phyloP scores from a whole-genome alignment of 2,888 invertebrate genomes.

The Drosophila sordidula region DNA sequence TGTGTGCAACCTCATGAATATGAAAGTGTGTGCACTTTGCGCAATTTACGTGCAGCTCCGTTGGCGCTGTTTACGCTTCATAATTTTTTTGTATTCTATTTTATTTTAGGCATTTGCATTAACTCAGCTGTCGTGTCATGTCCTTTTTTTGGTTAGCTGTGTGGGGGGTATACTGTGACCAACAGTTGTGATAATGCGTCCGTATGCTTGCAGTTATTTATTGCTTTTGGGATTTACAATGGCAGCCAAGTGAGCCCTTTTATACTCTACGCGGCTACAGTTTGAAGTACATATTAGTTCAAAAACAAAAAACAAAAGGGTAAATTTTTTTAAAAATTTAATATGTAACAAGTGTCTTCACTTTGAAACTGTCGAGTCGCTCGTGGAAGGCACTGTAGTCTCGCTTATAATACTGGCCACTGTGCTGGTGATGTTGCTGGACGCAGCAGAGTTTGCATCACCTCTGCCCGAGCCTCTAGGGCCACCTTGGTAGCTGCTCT shows the following conservation, averaged over 20 bases:
- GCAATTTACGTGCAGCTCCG: constrained; percentile 47
- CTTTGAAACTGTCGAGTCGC: background rate
- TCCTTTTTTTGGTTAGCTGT: constrained; percentile 25
- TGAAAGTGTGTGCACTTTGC: constrained; percentile 37
- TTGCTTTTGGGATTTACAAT: constrained; percentile 34
- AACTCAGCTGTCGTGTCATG: constrained; percentile 23
- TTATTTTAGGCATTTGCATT: constrained; percentile 43
- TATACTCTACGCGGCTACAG: background rate
- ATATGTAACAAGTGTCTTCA: too few relatives aligned
- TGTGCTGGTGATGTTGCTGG: background rate
- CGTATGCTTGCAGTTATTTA: constrained; percentile 41
- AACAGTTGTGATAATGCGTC: constrained; percentile 24
- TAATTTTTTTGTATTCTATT: constrained; percentile 41
- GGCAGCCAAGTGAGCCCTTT: constrained; percentile 12
- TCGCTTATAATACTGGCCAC: background rate
- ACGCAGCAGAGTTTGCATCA: background rate
- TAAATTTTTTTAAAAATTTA: too few relatives aligned
- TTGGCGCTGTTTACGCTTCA: constrained; percentile 57
- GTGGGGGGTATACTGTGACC: constrained; percentile 4
- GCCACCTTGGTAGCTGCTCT: background rate
- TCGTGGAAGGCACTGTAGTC: background rate
- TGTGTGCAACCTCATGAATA: constrained; percentile 16
- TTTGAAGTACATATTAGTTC: background rate
- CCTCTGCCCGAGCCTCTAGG: background rate
- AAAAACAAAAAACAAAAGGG: background rate